phyloP scores from a whole-genome alignment of 2,888 invertebrate species.

The Acrobasis repandana region DNA sequence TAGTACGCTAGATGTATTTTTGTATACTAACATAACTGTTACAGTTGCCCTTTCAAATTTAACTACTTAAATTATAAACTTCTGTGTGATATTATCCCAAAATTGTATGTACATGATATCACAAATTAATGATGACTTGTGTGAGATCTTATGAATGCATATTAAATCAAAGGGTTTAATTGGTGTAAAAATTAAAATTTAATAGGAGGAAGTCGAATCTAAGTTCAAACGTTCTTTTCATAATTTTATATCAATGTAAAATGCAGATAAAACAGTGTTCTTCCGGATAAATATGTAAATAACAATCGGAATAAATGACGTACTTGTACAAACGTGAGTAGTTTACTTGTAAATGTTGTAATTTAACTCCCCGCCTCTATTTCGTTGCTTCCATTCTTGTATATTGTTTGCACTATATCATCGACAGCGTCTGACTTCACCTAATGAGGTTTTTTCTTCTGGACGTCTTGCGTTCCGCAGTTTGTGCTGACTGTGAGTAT shows the following conservation, averaged over 20 bases:
- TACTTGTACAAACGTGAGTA: constrained; percentile 25
- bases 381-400: constrained; percentile 12
- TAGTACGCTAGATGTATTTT: constrained; percentile 19
- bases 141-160: background rate
- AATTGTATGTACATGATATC: constrained; percentile 3
- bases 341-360: constrained; percentile 24
- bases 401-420: constrained; percentile 6
- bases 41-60: constrained; percentile 1
- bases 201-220: constrained; percentile 2
- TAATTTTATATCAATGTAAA: constrained; percentile 17
- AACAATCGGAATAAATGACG: constrained; percentile 32
- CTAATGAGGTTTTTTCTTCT: background rate
- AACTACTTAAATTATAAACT: background rate
- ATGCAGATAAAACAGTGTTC: constrained; percentile 26
- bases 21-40: background rate
- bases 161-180: background rate
- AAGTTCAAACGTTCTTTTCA: constrained; percentile 6
- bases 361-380: background rate
- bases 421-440: background rate
- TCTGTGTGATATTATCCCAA: background rate
- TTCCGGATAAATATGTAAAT: constrained; percentile 35
- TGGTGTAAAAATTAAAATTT: background rate
- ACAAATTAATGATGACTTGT: background rate
- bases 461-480: background rate
- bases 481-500: too few relatives aligned